Conservation (phyloP, 1,140 invertebrate species). For the Diachasma alloeum region DNA sequence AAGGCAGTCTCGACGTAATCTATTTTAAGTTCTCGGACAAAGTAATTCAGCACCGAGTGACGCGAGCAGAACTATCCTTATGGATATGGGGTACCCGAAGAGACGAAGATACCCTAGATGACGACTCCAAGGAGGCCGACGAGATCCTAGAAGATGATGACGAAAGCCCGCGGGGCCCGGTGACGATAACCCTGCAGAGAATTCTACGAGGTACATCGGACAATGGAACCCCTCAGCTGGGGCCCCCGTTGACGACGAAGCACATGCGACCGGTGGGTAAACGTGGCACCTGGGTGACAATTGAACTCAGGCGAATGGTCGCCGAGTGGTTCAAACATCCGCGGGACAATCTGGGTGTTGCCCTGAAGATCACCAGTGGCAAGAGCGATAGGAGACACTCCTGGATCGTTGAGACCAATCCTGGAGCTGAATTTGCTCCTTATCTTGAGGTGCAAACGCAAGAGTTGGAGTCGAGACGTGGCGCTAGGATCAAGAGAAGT, state of each 20-base stretch:
- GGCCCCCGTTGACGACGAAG: slow-evolving; percentile 56
- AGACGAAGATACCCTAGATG: slow-evolving; percentile 2
- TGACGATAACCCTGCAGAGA: slow-evolving; percentile 59
- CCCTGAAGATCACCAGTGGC: slow-evolving; percentile 69
- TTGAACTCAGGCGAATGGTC: slow-evolving; percentile 80
- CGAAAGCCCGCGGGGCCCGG: slow-evolving; percentile 25
- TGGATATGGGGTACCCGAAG: slow-evolving; percentile 58
- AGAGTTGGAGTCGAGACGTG: slow-evolving; percentile 76
- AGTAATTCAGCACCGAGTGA: slow-evolving; percentile 65
- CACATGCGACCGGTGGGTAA: slow-evolving; percentile 55
- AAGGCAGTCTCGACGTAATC: slow-evolving; percentile 60
- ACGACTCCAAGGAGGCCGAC: slow-evolving; percentile 25
- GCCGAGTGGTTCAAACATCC: slow-evolving; percentile 78
- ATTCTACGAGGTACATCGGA: slow-evolving; percentile 52
- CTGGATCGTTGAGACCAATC: slow-evolving; percentile 58
- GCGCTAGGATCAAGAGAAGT: slow-evolving; percentile 74
- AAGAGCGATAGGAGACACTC: slow-evolving; percentile 45
- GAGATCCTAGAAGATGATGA: slow-evolving; percentile 26
- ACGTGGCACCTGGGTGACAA: slow-evolving; percentile 74
- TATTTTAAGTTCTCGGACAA: slow-evolving; percentile 71
- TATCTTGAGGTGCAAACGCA: slow-evolving; percentile 82
- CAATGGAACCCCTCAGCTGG: slow-evolving; percentile 44
- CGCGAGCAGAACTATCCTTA: slow-evolving; percentile 65
- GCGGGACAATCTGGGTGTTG: slow-evolving; percentile 76
- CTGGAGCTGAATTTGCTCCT: slow-evolving; percentile 56